phyloP scores from a whole-genome alignment of 2,797 vertebrate genomes.

The Leptoclinus maculatus region DNA sequence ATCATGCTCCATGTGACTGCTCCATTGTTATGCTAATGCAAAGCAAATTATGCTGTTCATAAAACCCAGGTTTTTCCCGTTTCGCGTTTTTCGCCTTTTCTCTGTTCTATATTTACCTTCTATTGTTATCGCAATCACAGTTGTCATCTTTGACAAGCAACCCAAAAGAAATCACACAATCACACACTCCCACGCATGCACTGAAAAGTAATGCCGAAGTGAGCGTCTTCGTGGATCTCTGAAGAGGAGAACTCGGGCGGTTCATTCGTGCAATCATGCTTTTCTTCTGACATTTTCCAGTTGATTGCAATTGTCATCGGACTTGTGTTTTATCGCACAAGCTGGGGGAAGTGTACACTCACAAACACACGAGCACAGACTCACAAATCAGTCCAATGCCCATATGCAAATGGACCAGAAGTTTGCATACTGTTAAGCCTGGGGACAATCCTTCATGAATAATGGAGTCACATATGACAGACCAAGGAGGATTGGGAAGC shows the following conservation, averaged over 20 bases:
- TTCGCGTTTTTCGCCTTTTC: slow-evolving; percentile 28
- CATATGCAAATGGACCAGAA: slow-evolving; percentile 61
- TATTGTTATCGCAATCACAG: slow-evolving; percentile 68
- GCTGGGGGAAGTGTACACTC: neutral
- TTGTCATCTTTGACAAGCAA: slow-evolving; percentile 61
- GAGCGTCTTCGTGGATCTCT: neutral
- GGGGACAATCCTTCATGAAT: slow-evolving; percentile 64
- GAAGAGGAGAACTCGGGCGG: neutral
- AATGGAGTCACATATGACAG: slow-evolving; percentile 60
- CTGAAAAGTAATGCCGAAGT: slow-evolving; percentile 5
- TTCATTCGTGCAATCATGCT: slow-evolving; percentile 23
- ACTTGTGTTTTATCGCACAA: slow-evolving; percentile 21
- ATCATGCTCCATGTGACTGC: slow-evolving; percentile 46
- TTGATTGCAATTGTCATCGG: slow-evolving; percentile 33
- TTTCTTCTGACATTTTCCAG: slow-evolving; percentile 15
- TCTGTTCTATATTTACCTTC: slow-evolving; percentile 58
- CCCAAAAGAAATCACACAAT: slow-evolving; percentile 36
- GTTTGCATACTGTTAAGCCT: slow-evolving; percentile 53
- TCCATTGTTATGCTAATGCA: slow-evolving; percentile 62
- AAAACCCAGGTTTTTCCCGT: slow-evolving; percentile 51
- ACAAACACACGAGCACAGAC: neutral
- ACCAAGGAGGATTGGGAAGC: slow-evolving; percentile 40
- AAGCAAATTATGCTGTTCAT: slow-evolving; percentile 58
- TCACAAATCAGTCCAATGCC: slow-evolving; percentile 9
- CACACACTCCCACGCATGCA: neutral